Conservation (phyloP, 1,140 invertebrate genomes). For the Drosophila tropicalis region DNA sequence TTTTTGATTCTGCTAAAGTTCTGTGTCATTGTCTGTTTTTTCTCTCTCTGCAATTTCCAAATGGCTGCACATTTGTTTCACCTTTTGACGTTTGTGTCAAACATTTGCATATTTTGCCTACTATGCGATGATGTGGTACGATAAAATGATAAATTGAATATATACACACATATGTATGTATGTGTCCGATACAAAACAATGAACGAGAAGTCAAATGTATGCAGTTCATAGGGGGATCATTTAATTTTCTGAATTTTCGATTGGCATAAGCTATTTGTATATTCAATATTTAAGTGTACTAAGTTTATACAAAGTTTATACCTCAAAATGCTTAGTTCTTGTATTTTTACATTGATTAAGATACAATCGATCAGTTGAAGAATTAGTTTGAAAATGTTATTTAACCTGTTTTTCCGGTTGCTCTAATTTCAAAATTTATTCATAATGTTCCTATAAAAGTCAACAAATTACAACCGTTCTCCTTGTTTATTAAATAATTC, state of each 20-base stretch:
- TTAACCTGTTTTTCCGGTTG: background rate
- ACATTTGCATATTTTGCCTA: slow-evolving; percentile 34
- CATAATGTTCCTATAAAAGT: background rate
- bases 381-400: background rate
- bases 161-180: too few species aligned
- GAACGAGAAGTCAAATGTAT: background rate
- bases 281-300: background rate
- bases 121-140: background rate
- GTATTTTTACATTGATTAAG: slow-evolving; percentile 72
- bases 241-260: background rate
- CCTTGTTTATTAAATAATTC: too few species aligned
- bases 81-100: slow-evolving; percentile 9
- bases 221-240: background rate
- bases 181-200: background rate
- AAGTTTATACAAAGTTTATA: background rate
- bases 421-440: too few species aligned
- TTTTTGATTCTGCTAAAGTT: background rate
- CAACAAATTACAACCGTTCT: background rate
- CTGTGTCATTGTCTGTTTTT: background rate
- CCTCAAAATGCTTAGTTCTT: too few species aligned
- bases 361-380: too few species aligned
- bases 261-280: background rate
- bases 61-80: slow-evolving; percentile 17
- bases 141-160: slow-evolving; percentile 1
- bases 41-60: slow-evolving; percentile 20